Base-by-base conservation (phyloP, 2,113 vertebrate genomes). In the Semnopithecus entellus region DNA sequence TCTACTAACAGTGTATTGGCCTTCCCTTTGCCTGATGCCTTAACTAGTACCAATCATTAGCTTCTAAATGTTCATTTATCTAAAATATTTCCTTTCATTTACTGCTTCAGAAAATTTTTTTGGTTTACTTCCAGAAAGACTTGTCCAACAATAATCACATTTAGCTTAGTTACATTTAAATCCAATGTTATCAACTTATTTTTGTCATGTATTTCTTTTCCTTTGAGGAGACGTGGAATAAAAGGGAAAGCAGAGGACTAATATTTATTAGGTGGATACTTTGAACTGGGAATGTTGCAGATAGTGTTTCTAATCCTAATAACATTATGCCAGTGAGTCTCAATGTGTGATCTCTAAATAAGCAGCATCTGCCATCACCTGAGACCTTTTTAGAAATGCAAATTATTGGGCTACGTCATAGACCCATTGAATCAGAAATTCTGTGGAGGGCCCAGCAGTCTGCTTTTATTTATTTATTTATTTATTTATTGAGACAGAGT, bases 131-230 rank as follows among this genome's bases (percentile, higher is more conserved):
- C 88, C 92, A 97, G 57, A 79, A 90, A 92, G 18, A 1, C 30
- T 97, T 88, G 80, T 38, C 80, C 43, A 90, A 59, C 88, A 52
- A 66, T 96, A 95, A 97, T 79, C 94, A 72, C 40, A 66, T 94
- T 81, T 96, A 95, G 32, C n/a, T 96, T 52, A 85, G 57, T 92
- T 92, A 30, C 70, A 93, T 82, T 96, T 80, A 92, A 93, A 93
- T 72, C 11, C 38, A 75, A 88, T 78, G 35, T 55, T 55, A 64
- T 80, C 91, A 95, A 88, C 90, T 96, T 38, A 93, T 93, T 92
- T 90, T 97, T 88, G 85, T 95, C 43, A 85, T 75, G 40, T 66
- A 61, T 90, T 97, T 90, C 72, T 12, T 95, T 89, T 82, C 40
- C 61, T 79, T 75, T 79, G 68, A 84, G 85, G 50, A 95, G 88